Evolutionary conservation across 2,113 vertebrate genomes (phyloP), one percentile per base, ranked within the genome.

Genomic region (Ictalurus furcatus): DNA sequence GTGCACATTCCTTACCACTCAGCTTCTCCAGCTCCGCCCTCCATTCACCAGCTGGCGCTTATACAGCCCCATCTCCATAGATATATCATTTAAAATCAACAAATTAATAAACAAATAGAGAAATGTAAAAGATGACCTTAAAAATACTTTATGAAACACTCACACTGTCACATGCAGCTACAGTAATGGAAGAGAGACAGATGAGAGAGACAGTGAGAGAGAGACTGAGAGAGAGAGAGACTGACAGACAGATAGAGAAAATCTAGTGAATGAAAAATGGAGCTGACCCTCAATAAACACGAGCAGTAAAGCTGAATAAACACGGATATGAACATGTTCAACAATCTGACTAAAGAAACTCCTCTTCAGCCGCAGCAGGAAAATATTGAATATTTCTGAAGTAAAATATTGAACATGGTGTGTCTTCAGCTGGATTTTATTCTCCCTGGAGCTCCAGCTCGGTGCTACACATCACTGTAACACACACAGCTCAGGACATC

Each of bases 231-330:
- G 40, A 48, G 40, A 48, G 44, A 48, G 14, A 81, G 52, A 81
- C 23, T 21, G 76, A 78, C 21, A 52, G 74, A 78, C 8, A 23
- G 19, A 48, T 11, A 54, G 48, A 54, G 78, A 56, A 17, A 17
- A 9, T 17, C 19, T 40, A 13, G 25, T 19, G 78, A 54, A 30
- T 19, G 21, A 30, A 79, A 17, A 13, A 25, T 81, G 79, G 79
- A 56, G 13, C 3, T 80, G 78, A 80, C 28, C 52, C 30, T 56
- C 28, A 80, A 30, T 80, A n/a, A 81, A 58, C 79, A 81, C 0
- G 6, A 17, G 78, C 52, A 19, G n/a, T 81, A 34, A 81, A 81
- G 79, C 52, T 81, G 79, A 81, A 81, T 58, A 81, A 56, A 81
- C 79, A 81, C 28, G 1, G 79, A 81, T 58, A 30, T 58, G 48